Evolutionary conservation across 2,113 vertebrate species (phyloP), one percentile per base, ranked within the genome.

Genomic region (Leucopternis melanops): DNA sequence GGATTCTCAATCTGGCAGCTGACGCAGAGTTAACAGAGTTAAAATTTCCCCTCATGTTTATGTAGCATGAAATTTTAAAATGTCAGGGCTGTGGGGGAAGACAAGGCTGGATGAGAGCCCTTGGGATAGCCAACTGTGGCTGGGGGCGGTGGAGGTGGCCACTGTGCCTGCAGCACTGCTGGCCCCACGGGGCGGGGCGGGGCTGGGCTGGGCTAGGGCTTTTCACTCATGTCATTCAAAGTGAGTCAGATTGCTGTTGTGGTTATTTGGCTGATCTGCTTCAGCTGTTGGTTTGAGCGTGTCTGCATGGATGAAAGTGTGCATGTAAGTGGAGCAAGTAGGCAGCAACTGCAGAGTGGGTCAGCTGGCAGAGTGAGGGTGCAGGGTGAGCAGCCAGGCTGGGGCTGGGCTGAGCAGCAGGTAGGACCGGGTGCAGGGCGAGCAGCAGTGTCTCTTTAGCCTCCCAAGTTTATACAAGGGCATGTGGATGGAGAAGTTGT

Each of bases 141-240:
- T 3, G 0, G n/a, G 25, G 8, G 5, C 1, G 6, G 8, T 1
- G 5, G 50, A n/a, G 54, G 34, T 0, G 4, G 27, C 16, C 47
- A 16, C 70, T 1, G 20, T 55, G 22, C 10, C 80, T 0, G 0
- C 2, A 5, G 65, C 47, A 36, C 44, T 0, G 0, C 87, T 66
- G 80, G 49, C 19, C 61, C 45, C 32, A 0, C 0, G 3, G 47
- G 32, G 27, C 40, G 23, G 66, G 59, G 52, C 26, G 16, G 50
- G 59, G 50, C 25, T 26, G 50, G 50, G 54, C 31, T 31, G 36
- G 29, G 40, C 34, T 45, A 27, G 29, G 36, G 8, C 1, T 2
- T 36, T 59, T 47, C 59, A 1, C 22, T 34, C 2, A 2, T 31
- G 31, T 47, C 15, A 11, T 21, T 58, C 59, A 10, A n/a, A 78